Evolutionary conservation across 2,888 invertebrate species (phyloP).

Genomic region (Thalpophila matura): DNA sequence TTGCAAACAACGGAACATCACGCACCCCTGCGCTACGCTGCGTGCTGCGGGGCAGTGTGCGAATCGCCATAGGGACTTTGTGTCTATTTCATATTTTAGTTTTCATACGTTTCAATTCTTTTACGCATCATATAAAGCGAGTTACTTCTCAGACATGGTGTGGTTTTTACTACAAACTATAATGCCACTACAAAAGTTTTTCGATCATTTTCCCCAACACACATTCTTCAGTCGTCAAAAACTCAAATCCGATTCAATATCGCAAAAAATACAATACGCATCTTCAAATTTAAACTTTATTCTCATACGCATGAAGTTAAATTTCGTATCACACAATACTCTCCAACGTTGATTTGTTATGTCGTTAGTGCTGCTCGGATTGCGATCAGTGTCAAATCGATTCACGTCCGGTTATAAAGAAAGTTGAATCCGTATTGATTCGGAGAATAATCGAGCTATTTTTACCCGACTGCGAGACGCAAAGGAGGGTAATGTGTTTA

Average conservation of each 20-base stretch:
- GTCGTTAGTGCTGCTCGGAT: slow-evolving; percentile 61
- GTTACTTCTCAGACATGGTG: no score
- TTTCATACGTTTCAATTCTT: no score
- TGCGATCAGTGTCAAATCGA: slow-evolving; percentile 61
- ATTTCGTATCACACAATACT: not conserved
- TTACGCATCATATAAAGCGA: no score
- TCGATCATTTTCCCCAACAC: slow-evolving; percentile 11
- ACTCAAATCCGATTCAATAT: slow-evolving; percentile 2
- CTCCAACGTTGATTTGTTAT: slow-evolving; percentile 60
- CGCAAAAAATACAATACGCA: slow-evolving; percentile 14
- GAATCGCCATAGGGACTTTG: no score
- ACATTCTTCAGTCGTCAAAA: slow-evolving; percentile 37
- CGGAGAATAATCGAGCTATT: slow-evolving; percentile 50
- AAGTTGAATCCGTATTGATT: slow-evolving; percentile 64
- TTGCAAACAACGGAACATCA: no score
- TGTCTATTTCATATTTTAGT: no score
- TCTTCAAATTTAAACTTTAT: not conserved
- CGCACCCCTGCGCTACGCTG: no score
- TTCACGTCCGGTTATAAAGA: slow-evolving; percentile 66
- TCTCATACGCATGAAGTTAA: rapidly evolving
- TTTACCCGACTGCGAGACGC: no score
- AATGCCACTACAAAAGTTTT: not conserved
- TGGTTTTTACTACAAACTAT: not conserved
- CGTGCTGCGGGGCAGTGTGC: no score
- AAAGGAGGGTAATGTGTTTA: no score